Evolutionary conservation across 2,113 vertebrate species (phyloP), one percentile per base, ranked within the genome.

Genomic region (Ciconia stormi): DNA sequence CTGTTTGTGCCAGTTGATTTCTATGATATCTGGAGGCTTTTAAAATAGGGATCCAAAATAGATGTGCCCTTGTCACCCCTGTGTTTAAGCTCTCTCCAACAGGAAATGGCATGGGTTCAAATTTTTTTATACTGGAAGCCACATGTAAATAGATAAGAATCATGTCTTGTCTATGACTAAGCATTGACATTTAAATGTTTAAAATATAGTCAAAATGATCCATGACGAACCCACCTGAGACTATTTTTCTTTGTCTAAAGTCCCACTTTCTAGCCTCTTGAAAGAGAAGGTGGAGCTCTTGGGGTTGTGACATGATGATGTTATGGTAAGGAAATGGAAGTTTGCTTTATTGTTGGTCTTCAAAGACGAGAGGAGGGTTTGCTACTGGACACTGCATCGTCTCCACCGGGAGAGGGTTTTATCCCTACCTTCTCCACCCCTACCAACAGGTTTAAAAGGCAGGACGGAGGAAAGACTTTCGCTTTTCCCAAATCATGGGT

Each of bases 41-140:
- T 95, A 97, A 98, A 98, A 97, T 58, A 83, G 89, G 97, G 95
- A 87, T 98, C 97, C 97, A 98, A 98, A 98, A 98, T 98, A 98
- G 98, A 97, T 87, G 72, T 98, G 97, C 96, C 97, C 97, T 97
- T 92, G 95, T 98, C 97, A 97, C 97, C 97, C 97, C 90, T 95
- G 96, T 91, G 88, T 95, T 97, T 94, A 84, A 95, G 97, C 93
- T 97, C 96, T 91, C 84, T 93, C 59, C 96, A 97, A 90, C 98
- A 98, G 98, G 98, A 99, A 98, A 97, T 98, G 98, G 98, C 98
- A 97, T 26, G 16, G 59, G 89, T 98, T 98, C 98, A 98, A 96
- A 46, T 78, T 91, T 97, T 97, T 97, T 97, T 72, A 25, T 95
- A 69, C 93, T 98, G 98, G 98, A 98, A 98, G 97, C 96, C 56